Base-by-base conservation (phyloP, 2,797 vertebrate genomes). In the Lateolabrax maculatus region DNA sequence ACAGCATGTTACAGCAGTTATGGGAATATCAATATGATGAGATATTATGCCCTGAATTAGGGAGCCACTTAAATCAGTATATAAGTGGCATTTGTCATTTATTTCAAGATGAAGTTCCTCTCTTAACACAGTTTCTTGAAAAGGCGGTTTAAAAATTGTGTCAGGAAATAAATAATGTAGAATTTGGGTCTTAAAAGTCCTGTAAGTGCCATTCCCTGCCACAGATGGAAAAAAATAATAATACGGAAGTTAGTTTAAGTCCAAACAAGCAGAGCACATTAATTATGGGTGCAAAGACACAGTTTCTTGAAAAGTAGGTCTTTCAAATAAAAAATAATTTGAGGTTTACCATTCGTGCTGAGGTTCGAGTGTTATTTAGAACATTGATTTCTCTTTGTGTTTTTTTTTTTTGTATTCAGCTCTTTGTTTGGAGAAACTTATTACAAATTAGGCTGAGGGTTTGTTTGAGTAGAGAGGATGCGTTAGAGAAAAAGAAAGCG, bases 241-340 rank as follows among this genome's bases (percentile, higher is more conserved):
- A 34, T 46, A 63, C 27, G 52, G 56, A 39, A 71, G 41, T 66
- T 85, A 49, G 64, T 60, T 78, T 61, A 71, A 83, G 76, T 8
- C 25, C 71, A 80, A 79, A 88, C 74, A 82, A 83, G 81, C 69
- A 34, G 23, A 77, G 71, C 77, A 2, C 79, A 84, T 83, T 83
- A 84, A 90, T 89, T 77, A 84, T 61, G 62, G 4, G 5, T 31
- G 46, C 36, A 75, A 3, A 90, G 75, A 84, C 71, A 57, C 84
- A 68, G 80, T 70, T 78, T 83, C 61, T 51, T 73, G 36, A 75
- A 77, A 90, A 87, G 74, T 78, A 86, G 87, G 85, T 82, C 87
- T 81, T 73, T 62, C 34, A 80, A 1, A 76, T 63, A 70, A 44
- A 71, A 71, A 74, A 62, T 36, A 49, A 68, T 71, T 66, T 61